Percentiles rank a stretch among this genome's conserved stretches.
These are phyloP conservation scores for Drosophila repletoides DNA, from an alignment of 1,140 invertebrate species.

Conservation along the genomic window DNA sequence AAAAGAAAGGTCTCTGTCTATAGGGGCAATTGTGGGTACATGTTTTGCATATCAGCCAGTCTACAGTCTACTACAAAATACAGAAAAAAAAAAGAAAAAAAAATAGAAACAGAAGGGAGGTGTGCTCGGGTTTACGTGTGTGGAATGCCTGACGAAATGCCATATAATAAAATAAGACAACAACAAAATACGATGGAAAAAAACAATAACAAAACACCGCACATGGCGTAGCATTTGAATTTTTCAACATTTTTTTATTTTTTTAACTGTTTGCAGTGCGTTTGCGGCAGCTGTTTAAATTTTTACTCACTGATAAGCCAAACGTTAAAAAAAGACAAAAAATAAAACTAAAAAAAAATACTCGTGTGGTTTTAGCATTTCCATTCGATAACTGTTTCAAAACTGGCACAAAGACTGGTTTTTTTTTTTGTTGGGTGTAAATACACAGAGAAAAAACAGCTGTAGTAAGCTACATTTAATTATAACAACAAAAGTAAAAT, in stretches of 20 bases:
- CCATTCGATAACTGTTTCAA: slow-evolving; percentile 31
- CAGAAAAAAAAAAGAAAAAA: no score
- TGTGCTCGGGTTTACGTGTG: slow-evolving; percentile 63
- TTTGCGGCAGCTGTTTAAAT: slow-evolving; percentile 70
- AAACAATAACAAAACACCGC: slow-evolving; percentile 15
- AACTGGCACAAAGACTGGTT: slow-evolving; percentile 30
- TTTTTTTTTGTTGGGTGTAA: no score
- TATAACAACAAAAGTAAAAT: no score
- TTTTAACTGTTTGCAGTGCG: slow-evolving; percentile 42
- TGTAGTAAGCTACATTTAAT: no score
- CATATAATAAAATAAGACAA: background rate
- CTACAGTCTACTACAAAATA: no score
- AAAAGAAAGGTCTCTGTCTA: slow-evolving; percentile 15
- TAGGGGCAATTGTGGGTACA: slow-evolving; percentile 56
- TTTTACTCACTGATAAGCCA: slow-evolving; percentile 56
- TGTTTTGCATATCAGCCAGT: slow-evolving; percentile 60
- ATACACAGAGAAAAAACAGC: no score
- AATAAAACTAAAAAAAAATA: slow-evolving; percentile 17
- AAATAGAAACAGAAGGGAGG: slow-evolving; percentile 24
- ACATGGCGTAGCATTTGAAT: slow-evolving; percentile 54
- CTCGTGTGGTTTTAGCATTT: slow-evolving; percentile 23
- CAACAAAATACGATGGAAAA: background rate
- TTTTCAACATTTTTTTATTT: no score
- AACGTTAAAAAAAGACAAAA: slow-evolving; percentile 7
- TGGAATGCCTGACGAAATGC: slow-evolving; percentile 33